phyloP scores from a whole-genome alignment of 1,140 invertebrate species.

The Triops cancriformis region DNA sequence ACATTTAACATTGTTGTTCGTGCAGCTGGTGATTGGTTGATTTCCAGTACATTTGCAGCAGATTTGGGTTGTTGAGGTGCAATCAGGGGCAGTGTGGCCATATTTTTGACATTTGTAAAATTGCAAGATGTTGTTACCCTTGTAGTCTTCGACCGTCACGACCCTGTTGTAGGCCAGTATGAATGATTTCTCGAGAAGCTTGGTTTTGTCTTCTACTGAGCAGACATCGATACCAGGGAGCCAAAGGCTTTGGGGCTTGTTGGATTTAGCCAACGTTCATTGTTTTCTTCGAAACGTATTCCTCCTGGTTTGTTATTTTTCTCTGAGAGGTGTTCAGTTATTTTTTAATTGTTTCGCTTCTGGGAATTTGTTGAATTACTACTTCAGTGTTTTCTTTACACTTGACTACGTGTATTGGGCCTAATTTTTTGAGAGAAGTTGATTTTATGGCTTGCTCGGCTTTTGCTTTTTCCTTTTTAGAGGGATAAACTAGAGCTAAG shows the following conservation, averaged over 20 bases:
- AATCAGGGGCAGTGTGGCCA: too few relatives aligned
- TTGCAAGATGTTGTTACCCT: too few relatives aligned
- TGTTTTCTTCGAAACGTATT: neutral
- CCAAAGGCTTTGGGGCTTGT: neutral
- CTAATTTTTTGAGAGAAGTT: neutral
- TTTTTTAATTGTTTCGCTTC: too few relatives aligned
- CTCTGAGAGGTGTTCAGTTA: neutral
- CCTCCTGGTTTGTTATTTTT: neutral
- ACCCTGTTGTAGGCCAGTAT: too few relatives aligned
- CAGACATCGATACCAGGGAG: neutral
- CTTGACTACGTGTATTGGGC: neutral
- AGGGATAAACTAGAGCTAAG: neutral
- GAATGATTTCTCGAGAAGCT: neutral
- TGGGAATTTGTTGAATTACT: neutral
- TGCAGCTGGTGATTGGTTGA: too few relatives aligned
- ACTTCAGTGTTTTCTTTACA: neutral
- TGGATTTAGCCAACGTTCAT: neutral
- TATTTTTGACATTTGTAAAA: too few relatives aligned
- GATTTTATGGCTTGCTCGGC: neutral
- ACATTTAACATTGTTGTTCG: too few relatives aligned
- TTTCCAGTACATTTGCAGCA: too few relatives aligned
- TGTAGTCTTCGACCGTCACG: too few relatives aligned
- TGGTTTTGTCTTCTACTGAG: neutral
- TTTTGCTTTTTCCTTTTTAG: neutral
- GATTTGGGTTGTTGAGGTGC: too few relatives aligned